Percentiles rank a stretch among this genome's conserved stretches.
Conservation (phyloP, 2,113 vertebrate species). For the Gyps fulvus region DNA sequence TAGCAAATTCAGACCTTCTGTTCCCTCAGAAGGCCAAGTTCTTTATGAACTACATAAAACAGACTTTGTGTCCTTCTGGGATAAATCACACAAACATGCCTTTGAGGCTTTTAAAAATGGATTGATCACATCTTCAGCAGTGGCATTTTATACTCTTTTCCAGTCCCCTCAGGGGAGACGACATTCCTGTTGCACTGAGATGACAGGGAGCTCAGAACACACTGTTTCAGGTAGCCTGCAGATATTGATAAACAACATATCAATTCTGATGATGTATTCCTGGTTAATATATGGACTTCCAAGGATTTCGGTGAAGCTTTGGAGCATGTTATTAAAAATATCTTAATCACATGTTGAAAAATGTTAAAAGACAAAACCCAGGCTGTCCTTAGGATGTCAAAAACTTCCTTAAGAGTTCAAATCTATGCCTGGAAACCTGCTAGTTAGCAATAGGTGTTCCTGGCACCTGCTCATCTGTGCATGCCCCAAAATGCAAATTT, state of each 20-base stretch:
- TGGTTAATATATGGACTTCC: not conserved
- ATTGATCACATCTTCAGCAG: not conserved
- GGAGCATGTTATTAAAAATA: not conserved
- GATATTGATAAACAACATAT: not conserved
- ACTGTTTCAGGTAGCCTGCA: not conserved
- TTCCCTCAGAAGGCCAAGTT: not conserved
- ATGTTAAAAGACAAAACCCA: not conserved
- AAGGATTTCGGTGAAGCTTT: not conserved
- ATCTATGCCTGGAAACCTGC: not conserved
- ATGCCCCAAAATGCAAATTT: not conserved
- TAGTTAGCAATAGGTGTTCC: not conserved
- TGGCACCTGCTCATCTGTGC: not conserved
- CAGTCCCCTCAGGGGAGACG: not conserved
- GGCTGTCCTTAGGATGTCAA: not conserved
- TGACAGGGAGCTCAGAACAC: not conserved
- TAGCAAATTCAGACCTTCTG: not conserved
- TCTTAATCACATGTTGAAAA: not conserved
- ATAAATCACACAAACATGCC: not conserved
- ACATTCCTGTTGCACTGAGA: not conserved
- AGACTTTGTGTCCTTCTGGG: not conserved
- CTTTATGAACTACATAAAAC: not conserved
- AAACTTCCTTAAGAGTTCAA: not conserved
- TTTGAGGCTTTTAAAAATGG: not conserved
- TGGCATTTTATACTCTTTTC: not conserved
- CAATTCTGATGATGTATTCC: not conserved